A percentile compares a stretch with the other conserved stretches of the same genome.
Conservation (phyloP, 1,140 invertebrate species). For the Sycophaga agraensis region DNA sequence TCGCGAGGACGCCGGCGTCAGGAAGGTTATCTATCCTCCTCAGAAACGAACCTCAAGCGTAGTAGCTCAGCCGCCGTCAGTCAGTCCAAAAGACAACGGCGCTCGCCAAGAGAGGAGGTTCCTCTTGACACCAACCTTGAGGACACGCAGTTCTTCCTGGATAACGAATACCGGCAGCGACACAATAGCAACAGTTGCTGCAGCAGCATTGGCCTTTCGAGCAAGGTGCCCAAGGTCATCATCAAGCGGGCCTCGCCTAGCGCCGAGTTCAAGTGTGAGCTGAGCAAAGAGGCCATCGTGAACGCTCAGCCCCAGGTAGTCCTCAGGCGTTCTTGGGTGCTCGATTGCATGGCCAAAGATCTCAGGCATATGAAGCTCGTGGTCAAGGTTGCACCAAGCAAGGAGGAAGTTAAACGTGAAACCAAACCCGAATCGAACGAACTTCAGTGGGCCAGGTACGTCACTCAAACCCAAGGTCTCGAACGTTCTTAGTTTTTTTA, state of each 20-base stretch:
- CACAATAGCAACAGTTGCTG: conserved; percentile 14
- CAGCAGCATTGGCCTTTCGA: conserved; percentile 19
- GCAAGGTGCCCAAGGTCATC: conserved; percentile 55
- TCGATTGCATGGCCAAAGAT: conserved; percentile 53
- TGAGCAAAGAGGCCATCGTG: conserved; percentile 46
- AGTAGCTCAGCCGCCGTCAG: conserved; percentile 25
- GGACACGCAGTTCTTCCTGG: conserved; percentile 17
- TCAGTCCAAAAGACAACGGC: conserved; percentile 33
- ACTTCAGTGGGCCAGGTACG: conserved; percentile 35
- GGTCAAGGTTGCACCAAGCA: conserved; percentile 32
- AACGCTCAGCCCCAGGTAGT: conserved; percentile 50
- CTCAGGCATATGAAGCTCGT: conserved; percentile 42
- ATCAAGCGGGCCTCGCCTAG: conserved; percentile 52
- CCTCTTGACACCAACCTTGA: conserved; percentile 1
- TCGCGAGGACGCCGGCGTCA: conserved; percentile 32
- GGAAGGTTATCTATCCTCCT: conserved; percentile 10
- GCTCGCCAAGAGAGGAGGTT: conserved; percentile 29
- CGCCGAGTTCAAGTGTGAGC: conserved; percentile 54
- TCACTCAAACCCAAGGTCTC: too few relatives aligned
- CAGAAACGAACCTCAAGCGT: conserved; percentile 27
- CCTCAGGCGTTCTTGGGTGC: conserved; percentile 44
- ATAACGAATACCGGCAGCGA: conserved; percentile 16
- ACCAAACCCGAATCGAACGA: conserved; percentile 33
- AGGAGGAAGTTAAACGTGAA: conserved; percentile 13
- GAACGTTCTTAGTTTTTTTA: too few relatives aligned